A percentile compares a stretch with the other conserved stretches of the same genome.
phyloP scores from a whole-genome alignment of 2,888 invertebrate species.

The Reticulitermes lucifugus region DNA sequence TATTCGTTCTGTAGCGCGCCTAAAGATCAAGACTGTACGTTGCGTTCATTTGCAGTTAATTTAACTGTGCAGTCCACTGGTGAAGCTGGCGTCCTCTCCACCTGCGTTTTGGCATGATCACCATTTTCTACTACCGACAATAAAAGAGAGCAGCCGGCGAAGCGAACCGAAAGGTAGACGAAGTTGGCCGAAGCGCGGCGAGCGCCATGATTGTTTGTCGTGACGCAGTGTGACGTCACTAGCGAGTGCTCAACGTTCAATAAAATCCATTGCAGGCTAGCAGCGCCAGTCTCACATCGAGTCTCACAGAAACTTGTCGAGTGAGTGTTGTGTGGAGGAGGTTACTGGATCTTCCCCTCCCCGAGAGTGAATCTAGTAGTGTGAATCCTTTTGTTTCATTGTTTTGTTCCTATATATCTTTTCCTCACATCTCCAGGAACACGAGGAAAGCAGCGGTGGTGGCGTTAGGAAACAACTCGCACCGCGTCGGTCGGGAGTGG shows the following conservation, averaged over 20 bases:
- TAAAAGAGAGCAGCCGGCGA: not conserved
- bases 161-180: not conserved
- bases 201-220: conserved; percentile 50
- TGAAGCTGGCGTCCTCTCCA: too few species aligned
- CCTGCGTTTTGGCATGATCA: too few species aligned
- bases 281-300: conserved; percentile 44
- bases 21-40: too few species aligned
- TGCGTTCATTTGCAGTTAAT: too few species aligned
- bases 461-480: not conserved
- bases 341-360: not conserved
- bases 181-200: conserved; percentile 18
- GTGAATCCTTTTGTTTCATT: conserved; percentile 18
- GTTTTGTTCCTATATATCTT: conserved; percentile 25
- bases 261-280: conserved; percentile 55
- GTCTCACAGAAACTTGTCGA: conserved; percentile 43
- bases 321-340: conserved; percentile 46
- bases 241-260: conserved; percentile 51
- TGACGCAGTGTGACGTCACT: conserved; percentile 58
- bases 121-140: not conserved
- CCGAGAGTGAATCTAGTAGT: conserved; percentile 27
- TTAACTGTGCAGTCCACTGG: too few species aligned
- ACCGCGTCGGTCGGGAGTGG: not conserved
- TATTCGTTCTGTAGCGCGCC: too few species aligned
- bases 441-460: not conserved
- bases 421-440: conserved; percentile 28